Base-by-base conservation (phyloP, 2,797 vertebrate genomes). In the Rhincodon typus region DNA sequence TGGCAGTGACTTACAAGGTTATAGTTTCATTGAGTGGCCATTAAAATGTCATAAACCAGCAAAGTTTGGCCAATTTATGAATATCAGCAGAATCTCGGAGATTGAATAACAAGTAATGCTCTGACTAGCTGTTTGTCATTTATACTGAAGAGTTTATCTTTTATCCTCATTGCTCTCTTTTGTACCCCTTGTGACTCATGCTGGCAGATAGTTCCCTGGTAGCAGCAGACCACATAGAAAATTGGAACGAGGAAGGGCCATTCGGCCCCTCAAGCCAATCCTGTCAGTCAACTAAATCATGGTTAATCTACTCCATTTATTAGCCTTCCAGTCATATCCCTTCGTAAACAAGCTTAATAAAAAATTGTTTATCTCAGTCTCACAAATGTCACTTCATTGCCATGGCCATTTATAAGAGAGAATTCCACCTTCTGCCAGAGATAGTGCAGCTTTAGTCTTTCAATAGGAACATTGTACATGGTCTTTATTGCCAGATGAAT, bases 21-120 rank as follows among this genome's bases (percentile, higher is more conserved):
- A 69, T 25, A 42, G 62, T 93, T 93, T 93, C 90, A 93, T 93
- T 93, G 66, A 69, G 13, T 69, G 62, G 62, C 21, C 21, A 93
- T 93, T 93, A 93, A 93, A 69, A 23, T 93, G 90, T 69, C 90
- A 93, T 69, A 69, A 93, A 93, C n/a, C 62, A 69, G 90, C 17
- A 67, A 93, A 42, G n/a, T 93, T 93, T 93, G 66, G 69, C 90
- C 90, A 69, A 69, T 93, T 93, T 93, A 93, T 93, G 90, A 93
- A 93, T 93, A 69, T 67, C 90, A 93, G 90, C 90, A 69, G 66
- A 67, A 93, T 84, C 62, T 19, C 62, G 23, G 66, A 69, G 90
- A 93, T 69, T 69, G 90, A 93, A 93, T 93, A 93, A 69, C 90
- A 69, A 66, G 90, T 42, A 67, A 69, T 67, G 90, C 23, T 21